Conservation (phyloP, 2,113 vertebrate species). For the Cephalopterus ornatus region DNA sequence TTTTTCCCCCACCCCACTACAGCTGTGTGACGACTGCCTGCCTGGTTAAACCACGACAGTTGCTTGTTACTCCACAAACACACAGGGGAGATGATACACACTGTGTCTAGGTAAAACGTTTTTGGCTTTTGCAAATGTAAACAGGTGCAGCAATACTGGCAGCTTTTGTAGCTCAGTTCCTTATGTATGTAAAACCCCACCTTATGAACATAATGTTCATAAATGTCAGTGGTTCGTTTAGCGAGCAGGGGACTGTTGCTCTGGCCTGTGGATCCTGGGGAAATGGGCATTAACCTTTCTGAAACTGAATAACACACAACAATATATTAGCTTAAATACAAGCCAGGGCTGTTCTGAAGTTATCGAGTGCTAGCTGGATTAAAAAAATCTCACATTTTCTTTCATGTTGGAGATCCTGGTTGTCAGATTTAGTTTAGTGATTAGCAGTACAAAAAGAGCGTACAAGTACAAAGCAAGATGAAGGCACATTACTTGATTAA, state of each 20-base stretch:
- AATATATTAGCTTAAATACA: neutral
- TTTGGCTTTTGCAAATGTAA: constrained; percentile 23
- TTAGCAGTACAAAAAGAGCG: neutral
- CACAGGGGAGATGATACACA: neutral
- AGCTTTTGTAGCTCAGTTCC: neutral
- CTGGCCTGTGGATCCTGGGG: neutral
- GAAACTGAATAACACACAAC: neutral
- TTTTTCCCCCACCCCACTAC: neutral
- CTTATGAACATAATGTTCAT: neutral
- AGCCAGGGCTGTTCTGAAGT: neutral
- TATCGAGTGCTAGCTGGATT: neutral
- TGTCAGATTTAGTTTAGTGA: neutral
- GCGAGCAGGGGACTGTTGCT: neutral
- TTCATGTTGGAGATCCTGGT: neutral
- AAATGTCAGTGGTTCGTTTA: neutral
- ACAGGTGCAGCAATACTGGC: neutral
- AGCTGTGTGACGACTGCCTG: neutral
- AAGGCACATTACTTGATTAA: neutral
- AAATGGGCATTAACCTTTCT: neutral
- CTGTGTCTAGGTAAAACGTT: neutral
- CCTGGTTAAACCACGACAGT: neutral
- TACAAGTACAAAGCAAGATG: neutral
- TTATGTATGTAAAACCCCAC: neutral
- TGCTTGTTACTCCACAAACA: neutral
- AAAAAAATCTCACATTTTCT: neutral